phyloP scores from a whole-genome alignment of 2,113 vertebrate genomes.

The Pimephales promelas region DNA sequence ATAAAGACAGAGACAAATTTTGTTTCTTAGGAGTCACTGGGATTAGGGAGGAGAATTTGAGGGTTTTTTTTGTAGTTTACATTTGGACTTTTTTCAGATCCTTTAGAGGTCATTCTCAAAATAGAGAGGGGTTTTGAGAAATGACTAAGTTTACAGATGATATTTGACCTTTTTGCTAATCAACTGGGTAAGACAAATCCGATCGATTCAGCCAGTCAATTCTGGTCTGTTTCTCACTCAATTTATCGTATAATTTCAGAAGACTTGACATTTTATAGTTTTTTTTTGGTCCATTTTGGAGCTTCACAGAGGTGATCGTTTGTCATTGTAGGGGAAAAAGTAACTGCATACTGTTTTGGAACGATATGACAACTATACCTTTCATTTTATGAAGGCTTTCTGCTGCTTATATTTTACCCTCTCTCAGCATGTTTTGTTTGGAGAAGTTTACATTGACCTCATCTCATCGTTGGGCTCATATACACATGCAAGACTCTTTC shows the following conservation, averaged over 20 bases:
- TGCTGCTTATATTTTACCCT: neutral
- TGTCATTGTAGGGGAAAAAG: neutral
- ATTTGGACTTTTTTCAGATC: neutral
- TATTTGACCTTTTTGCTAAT: neutral
- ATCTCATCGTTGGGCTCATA: neutral
- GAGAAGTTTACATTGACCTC: neutral
- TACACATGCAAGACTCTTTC: conserved; percentile 6
- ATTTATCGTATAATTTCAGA: neutral
- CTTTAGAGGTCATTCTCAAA: conserved; percentile 12
- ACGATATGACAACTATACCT: neutral
- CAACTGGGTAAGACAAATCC: neutral
- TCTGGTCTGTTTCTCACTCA: neutral
- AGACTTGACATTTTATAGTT: neutral
- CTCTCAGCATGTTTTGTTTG: neutral
- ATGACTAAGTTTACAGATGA: neutral
- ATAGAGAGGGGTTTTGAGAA: neutral
- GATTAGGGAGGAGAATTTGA: neutral
- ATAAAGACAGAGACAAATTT: conserved; percentile 11
- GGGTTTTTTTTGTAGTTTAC: neutral
- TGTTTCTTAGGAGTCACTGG: conserved; percentile 2
- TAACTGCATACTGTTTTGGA: neutral
- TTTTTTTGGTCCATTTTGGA: neutral
- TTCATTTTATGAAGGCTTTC: neutral
- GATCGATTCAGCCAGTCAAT: neutral
- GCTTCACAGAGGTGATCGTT: neutral